Conservation (phyloP, 1,140 invertebrate genomes). For the Zaprionus davidi region DNA sequence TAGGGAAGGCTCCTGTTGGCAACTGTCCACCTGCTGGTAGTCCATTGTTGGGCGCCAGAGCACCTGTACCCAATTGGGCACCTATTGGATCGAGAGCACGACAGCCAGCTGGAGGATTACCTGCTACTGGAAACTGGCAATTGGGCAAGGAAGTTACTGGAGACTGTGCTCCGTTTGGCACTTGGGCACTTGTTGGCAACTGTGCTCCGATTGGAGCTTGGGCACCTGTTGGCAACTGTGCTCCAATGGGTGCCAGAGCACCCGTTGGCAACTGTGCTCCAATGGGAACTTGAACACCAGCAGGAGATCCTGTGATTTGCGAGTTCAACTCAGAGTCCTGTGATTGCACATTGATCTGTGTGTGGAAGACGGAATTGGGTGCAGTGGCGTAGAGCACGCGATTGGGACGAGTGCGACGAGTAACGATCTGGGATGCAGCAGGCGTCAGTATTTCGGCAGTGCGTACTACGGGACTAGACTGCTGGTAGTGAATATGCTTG, state of each 20-base stretch:
- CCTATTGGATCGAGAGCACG: slow-evolving; percentile 1
- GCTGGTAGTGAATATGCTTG: slow-evolving; percentile 67
- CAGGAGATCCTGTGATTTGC: slow-evolving; percentile 16
- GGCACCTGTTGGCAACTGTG: background rate
- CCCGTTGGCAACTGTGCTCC: slow-evolving; percentile 14
- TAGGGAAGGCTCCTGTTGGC: slow-evolving; percentile 32
- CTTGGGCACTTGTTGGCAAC: slow-evolving; percentile 9
- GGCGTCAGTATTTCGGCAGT: slow-evolving; percentile 51
- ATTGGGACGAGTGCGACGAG: slow-evolving; percentile 50
- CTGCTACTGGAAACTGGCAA: slow-evolving; percentile 32
- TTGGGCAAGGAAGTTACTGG: slow-evolving; percentile 21
- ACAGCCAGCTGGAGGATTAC: slow-evolving; percentile 16
- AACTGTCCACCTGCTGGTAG: slow-evolving; percentile 5
- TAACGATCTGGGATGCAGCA: slow-evolving; percentile 54
- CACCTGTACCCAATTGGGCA: slow-evolving; percentile 8
- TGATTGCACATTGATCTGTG: slow-evolving; percentile 73
- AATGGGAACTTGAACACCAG: slow-evolving; percentile 42
- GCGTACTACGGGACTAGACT: slow-evolving; percentile 44
- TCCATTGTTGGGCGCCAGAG: slow-evolving; percentile 16
- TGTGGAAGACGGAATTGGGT: slow-evolving; percentile 75
- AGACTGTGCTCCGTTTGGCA: slow-evolving; percentile 3
- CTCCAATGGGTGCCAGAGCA: background rate
- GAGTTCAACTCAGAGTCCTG: slow-evolving; percentile 72
- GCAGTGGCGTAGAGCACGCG: slow-evolving; percentile 67
- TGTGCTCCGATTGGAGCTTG: background rate